Evolutionary conservation across 2,888 invertebrate genomes (phyloP), one percentile per base, ranked within the genome.

Genomic region (Diadromus collaris): DNA sequence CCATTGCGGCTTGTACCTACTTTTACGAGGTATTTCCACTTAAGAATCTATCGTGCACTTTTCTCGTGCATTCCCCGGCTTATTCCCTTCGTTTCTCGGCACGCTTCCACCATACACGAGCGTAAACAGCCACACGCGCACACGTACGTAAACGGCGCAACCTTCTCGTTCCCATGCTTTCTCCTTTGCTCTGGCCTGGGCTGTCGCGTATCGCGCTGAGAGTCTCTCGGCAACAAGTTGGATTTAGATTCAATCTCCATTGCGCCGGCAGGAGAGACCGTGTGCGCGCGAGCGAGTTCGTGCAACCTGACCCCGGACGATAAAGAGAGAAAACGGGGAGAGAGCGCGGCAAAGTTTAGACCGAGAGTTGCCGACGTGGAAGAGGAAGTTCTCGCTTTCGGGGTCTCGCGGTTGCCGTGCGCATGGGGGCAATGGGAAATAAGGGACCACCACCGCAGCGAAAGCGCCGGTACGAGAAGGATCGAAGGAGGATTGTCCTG

Each of bases 221-320:
- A 56, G 54, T 56, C 54, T 71, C 73, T 61, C 79, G 76, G 81
- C 82, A 82, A 82, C 82, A 82, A 82, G 82, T 82, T 80, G 82
- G 80, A 81, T 81, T 81, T 80, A 82, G 81, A 82, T 81, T 81
- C 81, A 82, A 82, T 82, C 81, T 81, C 77, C 79, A 71, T 76
- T 69, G 81, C 46, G 70, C 41, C 46, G 38, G 13, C 21, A n/a
- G 24, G 51, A 61, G 73, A 69, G 58, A 73, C 58, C 51, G 32
- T 34, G 69, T 24, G 67, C 21, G 63, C 54, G 71, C 32, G 63
- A 58, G 68, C 27, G 48, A 76, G 63, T 58, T 44, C 34, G 65
- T 19, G 1, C 24, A 51, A 29, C 34, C 21, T 10, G 32, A 58
- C 60, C 24, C 24, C 32, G 44, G 64, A 76, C 29, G 48, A 64